A percentile compares a stretch with the other conserved stretches of the same genome.
phyloP scores from a whole-genome alignment of 2,888 invertebrate species.

The Atherix ibis region DNA sequence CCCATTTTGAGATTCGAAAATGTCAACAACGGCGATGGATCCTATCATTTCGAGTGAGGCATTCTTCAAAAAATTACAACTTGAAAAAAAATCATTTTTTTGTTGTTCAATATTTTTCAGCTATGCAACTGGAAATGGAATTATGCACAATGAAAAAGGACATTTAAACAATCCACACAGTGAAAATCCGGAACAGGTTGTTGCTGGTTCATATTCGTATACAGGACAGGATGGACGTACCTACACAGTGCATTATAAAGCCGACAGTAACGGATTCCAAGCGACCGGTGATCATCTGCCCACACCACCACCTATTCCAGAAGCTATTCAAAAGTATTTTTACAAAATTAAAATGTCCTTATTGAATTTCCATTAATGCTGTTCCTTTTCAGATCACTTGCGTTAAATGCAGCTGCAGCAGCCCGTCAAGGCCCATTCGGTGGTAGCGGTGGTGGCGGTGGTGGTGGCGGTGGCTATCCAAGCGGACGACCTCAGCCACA shows the following conservation, averaged over 20 bases:
- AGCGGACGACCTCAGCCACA: conserved; percentile 15
- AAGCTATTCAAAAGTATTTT: conserved; percentile 15
- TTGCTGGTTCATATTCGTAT: conserved; percentile 46
- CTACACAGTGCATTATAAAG: conserved; percentile 49
- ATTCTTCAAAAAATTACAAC: neutral
- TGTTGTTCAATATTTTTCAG: too few relatives aligned
- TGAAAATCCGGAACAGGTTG: conserved; percentile 42
- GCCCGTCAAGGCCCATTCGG: too few relatives aligned
- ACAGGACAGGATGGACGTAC: conserved; percentile 44
- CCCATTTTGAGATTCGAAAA: conserved; percentile 45
- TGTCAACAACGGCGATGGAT: conserved; percentile 45
- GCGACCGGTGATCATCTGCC: conserved; percentile 63
- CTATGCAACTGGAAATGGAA: conserved; percentile 50
- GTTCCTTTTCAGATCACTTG: conserved; percentile 9
- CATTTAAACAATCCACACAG: conserved; percentile 41
- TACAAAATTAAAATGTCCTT: neutral
- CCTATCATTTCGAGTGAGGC: conserved; percentile 43
- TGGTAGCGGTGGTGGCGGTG: conserved; percentile 7
- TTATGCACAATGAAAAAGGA: conserved; percentile 38
- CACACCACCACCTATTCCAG: conserved; percentile 58
- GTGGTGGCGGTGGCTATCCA: neutral
- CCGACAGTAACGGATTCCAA: conserved; percentile 62
- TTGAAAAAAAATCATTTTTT: too few relatives aligned
- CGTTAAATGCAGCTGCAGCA: conserved; percentile 13
- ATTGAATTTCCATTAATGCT: neutral